These are phyloP conservation scores for Nephrotoma guestfalica DNA, from an alignment of 2,888 invertebrate species.

Conservation along the genomic window DNA sequence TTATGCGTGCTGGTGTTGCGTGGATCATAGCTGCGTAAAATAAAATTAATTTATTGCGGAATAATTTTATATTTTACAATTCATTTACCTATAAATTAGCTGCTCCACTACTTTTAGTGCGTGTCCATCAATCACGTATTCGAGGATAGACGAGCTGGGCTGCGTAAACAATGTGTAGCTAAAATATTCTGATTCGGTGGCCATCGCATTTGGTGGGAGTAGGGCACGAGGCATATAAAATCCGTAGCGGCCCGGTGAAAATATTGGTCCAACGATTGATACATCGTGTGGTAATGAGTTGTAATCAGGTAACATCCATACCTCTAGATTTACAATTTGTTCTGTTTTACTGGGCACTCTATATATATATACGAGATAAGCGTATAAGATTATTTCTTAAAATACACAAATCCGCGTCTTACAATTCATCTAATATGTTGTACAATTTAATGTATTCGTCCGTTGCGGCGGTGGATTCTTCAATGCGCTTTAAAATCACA, in stretches of 20 bases:
- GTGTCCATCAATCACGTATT: conserved; percentile 18
- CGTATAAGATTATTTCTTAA: conserved; percentile 15
- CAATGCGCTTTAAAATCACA: conserved; percentile 27
- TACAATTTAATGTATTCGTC: conserved; percentile 8
- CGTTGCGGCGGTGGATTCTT: conserved; percentile 12
- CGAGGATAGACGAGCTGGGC: conserved; percentile 16
- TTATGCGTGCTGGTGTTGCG: background rate
- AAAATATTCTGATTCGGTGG: background rate
- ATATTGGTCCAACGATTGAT: conserved; percentile 37
- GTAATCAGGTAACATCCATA: conserved; percentile 49
- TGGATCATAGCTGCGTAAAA: background rate
- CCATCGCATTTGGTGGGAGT: conserved; percentile 10
- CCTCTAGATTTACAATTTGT: conserved; percentile 42
- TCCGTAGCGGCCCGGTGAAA: conserved; percentile 43
- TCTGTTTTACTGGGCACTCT: background rate
- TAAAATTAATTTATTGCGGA: background rate
- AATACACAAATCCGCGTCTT: conserved; percentile 7
- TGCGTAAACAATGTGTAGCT: background rate
- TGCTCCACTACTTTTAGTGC: conserved; percentile 11
- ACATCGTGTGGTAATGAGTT: conserved; percentile 34
- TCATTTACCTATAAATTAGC: conserved; percentile 5
- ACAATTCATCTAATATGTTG: conserved; percentile 5
- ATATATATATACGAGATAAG: conserved; percentile 23
- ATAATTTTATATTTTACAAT: background rate
- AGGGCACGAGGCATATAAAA: conserved; percentile 45